A percentile compares a stretch with the other conserved stretches of the same genome.
Conservation (phyloP, 2,888 invertebrate species). For the Drosophila histrio region DNA sequence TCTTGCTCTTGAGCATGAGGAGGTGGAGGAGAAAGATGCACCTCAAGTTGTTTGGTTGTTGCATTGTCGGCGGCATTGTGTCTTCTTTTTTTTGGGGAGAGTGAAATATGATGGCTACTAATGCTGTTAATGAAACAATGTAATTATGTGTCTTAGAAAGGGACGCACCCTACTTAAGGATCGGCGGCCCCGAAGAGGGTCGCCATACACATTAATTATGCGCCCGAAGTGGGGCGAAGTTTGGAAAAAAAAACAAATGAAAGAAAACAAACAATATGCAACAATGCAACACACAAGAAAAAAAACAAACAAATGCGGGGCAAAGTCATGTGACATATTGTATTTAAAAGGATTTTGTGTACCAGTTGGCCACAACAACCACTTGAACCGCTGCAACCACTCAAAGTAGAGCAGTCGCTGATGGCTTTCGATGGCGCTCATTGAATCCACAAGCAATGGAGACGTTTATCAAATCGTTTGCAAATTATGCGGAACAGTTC, state of each 20-base stretch:
- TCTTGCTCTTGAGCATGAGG: constrained; percentile 51
- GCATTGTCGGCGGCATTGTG: constrained; percentile 49
- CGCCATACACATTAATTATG: constrained; percentile 79
- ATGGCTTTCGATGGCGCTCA: constrained; percentile 5
- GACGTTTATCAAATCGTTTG: constrained; percentile 52
- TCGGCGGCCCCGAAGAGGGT: constrained; percentile 59
- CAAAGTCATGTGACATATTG: constrained; percentile 50
- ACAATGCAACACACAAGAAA: constrained; percentile 15
- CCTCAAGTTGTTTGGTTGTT: constrained; percentile 52
- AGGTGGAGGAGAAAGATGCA: constrained; percentile 35
- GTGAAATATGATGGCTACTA: constrained; percentile 81
- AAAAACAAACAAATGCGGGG: constrained; percentile 53
- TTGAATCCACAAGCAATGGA: constrained; percentile 6
- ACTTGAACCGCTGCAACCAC: constrained; percentile 17
- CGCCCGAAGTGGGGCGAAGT: constrained; percentile 43
- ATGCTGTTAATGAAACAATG: constrained; percentile 83
- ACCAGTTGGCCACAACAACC: constrained; percentile 23
- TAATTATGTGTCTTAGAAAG: constrained; percentile 76
- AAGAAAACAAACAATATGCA: constrained; percentile 44
- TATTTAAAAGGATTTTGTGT: constrained; percentile 65
- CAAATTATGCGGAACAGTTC: constrained; percentile 57
- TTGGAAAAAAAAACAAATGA: constrained; percentile 1
- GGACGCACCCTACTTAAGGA: constrained; percentile 71
- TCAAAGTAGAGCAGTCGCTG: constrained; percentile 31
- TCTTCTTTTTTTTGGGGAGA: constrained; percentile 41